These are phyloP conservation scores for Lycia hirtaria DNA, from an alignment of 2,888 invertebrate genomes.

Conservation along the genomic window DNA sequence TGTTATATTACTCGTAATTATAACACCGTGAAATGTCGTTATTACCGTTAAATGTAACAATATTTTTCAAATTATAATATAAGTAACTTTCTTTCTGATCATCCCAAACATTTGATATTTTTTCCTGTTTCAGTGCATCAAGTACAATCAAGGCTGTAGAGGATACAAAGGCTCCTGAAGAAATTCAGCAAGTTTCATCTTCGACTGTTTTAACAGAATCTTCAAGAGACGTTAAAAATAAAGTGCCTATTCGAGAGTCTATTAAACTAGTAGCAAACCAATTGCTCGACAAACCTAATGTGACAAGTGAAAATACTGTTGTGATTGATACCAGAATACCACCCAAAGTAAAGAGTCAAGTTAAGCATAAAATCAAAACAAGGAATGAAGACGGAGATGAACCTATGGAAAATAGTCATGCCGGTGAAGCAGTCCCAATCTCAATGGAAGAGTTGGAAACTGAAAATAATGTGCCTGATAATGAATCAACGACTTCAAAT, in stretches of 20 bases:
- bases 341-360: slow-evolving; percentile 85
- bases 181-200: slow-evolving; percentile 33
- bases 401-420: slow-evolving; percentile 81
- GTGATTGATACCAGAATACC: slow-evolving; percentile 87
- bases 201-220: slow-evolving; percentile 48
- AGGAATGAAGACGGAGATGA: slow-evolving; percentile 69
- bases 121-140: slow-evolving; percentile 48
- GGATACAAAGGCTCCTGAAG: slow-evolving; percentile 32
- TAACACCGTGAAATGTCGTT: too few species aligned
- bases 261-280: slow-evolving; percentile 86
- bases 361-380: slow-evolving; percentile 75
- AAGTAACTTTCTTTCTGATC: background rate
- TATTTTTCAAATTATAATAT: too few species aligned
- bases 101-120: background rate
- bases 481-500: slow-evolving; percentile 83
- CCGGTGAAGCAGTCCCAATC: slow-evolving; percentile 88
- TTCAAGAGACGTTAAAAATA: slow-evolving; percentile 71
- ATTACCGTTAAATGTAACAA: too few species aligned
- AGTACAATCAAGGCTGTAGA: slow-evolving; percentile 32
- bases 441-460: slow-evolving; percentile 87
- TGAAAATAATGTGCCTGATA: slow-evolving; percentile 75
- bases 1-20: too few species aligned
- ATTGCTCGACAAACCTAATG: slow-evolving; percentile 78
- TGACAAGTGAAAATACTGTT: slow-evolving; percentile 65
- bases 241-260: slow-evolving; percentile 82